Evolutionary conservation across 2,888 invertebrate genomes (phyloP).

Genomic region (Heliconius ismenius): DNA sequence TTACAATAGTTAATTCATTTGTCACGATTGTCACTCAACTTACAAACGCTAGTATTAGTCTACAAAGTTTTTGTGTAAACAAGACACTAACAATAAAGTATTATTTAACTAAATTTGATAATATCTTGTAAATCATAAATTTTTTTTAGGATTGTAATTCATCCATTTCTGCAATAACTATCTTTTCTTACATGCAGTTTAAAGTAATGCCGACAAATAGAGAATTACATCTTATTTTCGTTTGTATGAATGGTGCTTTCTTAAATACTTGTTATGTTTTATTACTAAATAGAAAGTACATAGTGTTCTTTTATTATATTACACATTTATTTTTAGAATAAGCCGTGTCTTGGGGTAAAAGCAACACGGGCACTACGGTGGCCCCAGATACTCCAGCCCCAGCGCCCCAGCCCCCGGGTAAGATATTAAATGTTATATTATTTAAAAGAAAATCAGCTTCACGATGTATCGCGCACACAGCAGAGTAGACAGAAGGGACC

Average conservation of each 20-base stretch:
- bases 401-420: slow-evolving; percentile 80
- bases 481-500: too few relatives aligned
- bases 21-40: not conserved
- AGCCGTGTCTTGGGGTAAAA: slow-evolving; percentile 82
- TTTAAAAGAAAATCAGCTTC: too few relatives aligned
- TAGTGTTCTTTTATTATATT: not conserved
- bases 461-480: too few relatives aligned
- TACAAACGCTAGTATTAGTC: not conserved
- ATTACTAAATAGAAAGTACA: not conserved
- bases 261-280: too few relatives aligned
- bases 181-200: not conserved
- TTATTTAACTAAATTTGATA: not conserved
- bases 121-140: not conserved
- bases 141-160: not conserved
- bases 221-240: not conserved
- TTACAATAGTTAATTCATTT: not conserved
- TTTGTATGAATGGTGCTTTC: not conserved
- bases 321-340: slow-evolving; percentile 58
- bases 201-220: not conserved
- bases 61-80: not conserved
- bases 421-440: slow-evolving; percentile 40
- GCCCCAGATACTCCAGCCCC: slow-evolving; percentile 80
- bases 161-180: not conserved
- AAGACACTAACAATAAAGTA: not conserved
- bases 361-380: slow-evolving; percentile 81